Conservation (phyloP, 2,797 vertebrate genomes). For the Microctenopoma steveboyesi region DNA sequence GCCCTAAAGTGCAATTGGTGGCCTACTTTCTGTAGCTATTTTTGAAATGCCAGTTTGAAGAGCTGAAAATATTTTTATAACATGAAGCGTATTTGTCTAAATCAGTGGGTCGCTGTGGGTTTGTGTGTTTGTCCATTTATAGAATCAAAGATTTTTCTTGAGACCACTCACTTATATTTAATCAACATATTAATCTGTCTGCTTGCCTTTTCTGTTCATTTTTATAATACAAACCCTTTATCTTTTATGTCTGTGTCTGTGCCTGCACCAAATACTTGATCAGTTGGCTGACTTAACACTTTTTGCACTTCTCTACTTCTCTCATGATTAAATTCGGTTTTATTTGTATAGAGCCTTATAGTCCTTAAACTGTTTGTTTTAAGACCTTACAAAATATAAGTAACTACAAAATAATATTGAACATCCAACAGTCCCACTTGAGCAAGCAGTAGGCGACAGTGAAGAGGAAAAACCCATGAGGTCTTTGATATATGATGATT, state of each 20-base stretch:
- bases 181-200: conserved; percentile 48
- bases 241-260: neutral
- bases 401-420: too few species aligned
- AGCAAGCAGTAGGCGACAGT: too few species aligned
- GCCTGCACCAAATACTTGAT: neutral
- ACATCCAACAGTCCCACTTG: too few species aligned
- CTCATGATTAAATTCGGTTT: too few species aligned
- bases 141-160: too few species aligned
- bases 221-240: conserved; percentile 1
- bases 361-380: too few species aligned
- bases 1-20: conserved; percentile 62
- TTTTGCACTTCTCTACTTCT: too few species aligned
- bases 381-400: too few species aligned
- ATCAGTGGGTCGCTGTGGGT: conserved; percentile 2
- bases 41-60: conserved; percentile 72
- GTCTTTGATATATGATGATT: too few species aligned
- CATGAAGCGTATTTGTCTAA: conserved; percentile 34
- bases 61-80: conserved; percentile 49
- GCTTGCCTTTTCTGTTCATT: conserved; percentile 20
- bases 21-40: conserved; percentile 73
- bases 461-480: too few species aligned
- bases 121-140: neutral
- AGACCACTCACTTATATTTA: conserved; percentile 20
- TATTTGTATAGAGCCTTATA: too few species aligned
- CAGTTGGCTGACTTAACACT: too few species aligned